Evolutionary conservation across 2,888 invertebrate genomes (phyloP), one percentile per base, ranked within the genome.

Genomic region (Pristionchus mayeri): DNA sequence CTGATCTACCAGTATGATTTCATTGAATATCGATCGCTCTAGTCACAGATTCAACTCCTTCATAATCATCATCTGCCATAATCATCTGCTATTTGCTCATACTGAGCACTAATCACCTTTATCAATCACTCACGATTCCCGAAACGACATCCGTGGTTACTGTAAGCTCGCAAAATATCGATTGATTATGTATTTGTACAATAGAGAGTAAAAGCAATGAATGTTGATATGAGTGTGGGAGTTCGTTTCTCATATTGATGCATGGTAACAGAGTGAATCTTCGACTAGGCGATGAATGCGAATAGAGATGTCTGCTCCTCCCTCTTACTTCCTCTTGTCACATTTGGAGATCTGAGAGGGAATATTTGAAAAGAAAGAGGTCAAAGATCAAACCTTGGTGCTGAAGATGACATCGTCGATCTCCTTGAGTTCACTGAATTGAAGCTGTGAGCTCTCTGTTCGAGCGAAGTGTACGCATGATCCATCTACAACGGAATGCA

Each of bases 101-200:
- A 67, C 34, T 67, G 67, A 67, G 67, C 67, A 18, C 67, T 67
- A 13, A 44, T 44, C 44, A 24, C 67, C 4, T 37, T 67, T 67
- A 67, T 67, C 60, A 30, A 60, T 60, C 30, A 60, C 67, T 13
- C 13, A 9, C 34, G 37, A 67, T 67, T 67, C 67, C 37, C 67
- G 37, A 37, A 34, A 67, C 9, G 21, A 54, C 34, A 67, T 3
- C 67, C 67, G 67, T 67, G 67, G 67, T 34, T 67, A 37, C 67
- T 67, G 67, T 60, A 60, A 30, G 60, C 67, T 37, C 37, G 37
- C 67, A 21, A 67, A 54, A 67, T 67, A 67, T 67, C 67, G 67
- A 67, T 27, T 67, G 67, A 67, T 67, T 67, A 67, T 67, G 67
- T 67, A 67, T 67, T 67, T 67, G 67, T 67, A 37, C 67, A 67